Percentiles rank a stretch among this genome's conserved stretches.
These are phyloP conservation scores for Calliphora vicina DNA, from an alignment of 1,140 invertebrate genomes.

Conservation along the genomic window DNA sequence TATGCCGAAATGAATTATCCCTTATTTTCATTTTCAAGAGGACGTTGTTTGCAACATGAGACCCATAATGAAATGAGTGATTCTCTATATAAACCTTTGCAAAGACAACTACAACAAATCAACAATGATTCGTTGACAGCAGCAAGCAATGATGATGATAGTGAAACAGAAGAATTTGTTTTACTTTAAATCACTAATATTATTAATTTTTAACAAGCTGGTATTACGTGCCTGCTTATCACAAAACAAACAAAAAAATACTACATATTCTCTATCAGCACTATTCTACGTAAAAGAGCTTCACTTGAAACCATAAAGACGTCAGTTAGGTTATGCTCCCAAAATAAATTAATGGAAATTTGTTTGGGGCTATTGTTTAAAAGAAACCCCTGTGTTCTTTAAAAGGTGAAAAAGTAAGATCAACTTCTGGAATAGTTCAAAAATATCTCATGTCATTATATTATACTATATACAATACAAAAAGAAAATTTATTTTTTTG, in stretches of 20 bases:
- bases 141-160: constrained; percentile 70
- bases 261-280: not conserved
- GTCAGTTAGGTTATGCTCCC: not conserved
- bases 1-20: constrained; percentile 74
- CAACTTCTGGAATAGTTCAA: not conserved
- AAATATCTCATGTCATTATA: constrained; percentile 21
- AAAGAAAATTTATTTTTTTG: not conserved
- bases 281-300: too few relatives aligned
- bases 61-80: constrained; percentile 55
- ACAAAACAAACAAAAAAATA: not conserved
- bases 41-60: constrained; percentile 70
- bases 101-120: constrained; percentile 67
- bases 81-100: constrained; percentile 66
- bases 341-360: not conserved
- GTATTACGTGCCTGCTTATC: not conserved
- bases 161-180: constrained; percentile 79
- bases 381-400: not conserved
- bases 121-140: constrained; percentile 61
- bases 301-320: not conserved
- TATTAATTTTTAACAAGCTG: not conserved
- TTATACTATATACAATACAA: not conserved
- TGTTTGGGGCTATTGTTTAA: not conserved
- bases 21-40: constrained; percentile 80
- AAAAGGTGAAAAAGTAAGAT: not conserved
- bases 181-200: constrained; percentile 62